Evolutionary conservation across 2,888 invertebrate genomes (phyloP), one percentile per base, ranked within the genome.

Genomic region (Chaetogeoica ovagalla): DNA sequence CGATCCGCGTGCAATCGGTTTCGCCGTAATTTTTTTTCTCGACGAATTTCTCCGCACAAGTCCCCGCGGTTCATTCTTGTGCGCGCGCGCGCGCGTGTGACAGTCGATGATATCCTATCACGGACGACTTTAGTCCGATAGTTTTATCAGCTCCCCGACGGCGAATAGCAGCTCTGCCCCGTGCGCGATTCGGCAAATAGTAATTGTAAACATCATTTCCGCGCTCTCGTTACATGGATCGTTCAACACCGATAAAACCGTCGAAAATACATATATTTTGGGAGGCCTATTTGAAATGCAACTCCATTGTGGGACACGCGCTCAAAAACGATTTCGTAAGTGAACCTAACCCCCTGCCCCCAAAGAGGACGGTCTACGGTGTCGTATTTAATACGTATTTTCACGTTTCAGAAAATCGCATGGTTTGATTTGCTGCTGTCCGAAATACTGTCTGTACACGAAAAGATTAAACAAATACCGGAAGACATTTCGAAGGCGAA

Each of bases 401-500:
- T 66, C 72, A 77, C 83, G 83, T 85, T 83, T 73, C 87, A 91
- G 91, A 91, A 90, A 89, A 89, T 90, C 73, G 88, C 89, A 81
- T 91, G 91, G 91, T 86, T 91, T 83, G 91, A 91, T 85, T 85
- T 90, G 83, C 90, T 91, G 85, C 86, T 91, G 82, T 90, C 90
- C 43, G 90, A 91, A 85, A 88, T 91, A 83, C 86, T 91, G 68
- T 87, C 89, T 60, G 88, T 89, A 9, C 69, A 74, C 43, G 73
- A 81, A 55, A 81, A 72, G 23, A 60, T 69, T 23, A 81, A 82
- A 48, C 76, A 72, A 66, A 23, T 82, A n/a, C 81, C 81, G 6
- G 77, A 82, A 43, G 74, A 79, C 60, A 82, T 82, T 57, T 62
- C 71, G 59, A 65, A 72, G 65, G 71, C 62, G 23, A 71, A 77